Base-by-base conservation (phyloP, 2,113 vertebrate genomes). In the Vidua macroura region DNA sequence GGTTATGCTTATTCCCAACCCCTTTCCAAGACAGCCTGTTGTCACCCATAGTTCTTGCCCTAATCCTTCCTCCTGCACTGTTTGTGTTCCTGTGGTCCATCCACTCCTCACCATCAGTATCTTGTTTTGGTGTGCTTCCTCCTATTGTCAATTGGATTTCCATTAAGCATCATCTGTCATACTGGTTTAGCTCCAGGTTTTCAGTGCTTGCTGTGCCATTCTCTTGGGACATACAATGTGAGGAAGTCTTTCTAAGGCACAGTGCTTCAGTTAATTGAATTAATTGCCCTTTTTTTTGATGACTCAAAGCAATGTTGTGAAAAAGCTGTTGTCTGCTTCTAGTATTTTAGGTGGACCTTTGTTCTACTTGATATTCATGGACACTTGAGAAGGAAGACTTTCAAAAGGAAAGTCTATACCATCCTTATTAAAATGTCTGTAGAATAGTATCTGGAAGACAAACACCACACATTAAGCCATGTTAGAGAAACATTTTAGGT, bases 221-320 rank as follows among this genome's bases (percentile, higher is more conserved):
- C 33, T 49, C 52, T 46, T 70, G 56, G 33, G 51, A 31, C 5
- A 0, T 49, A 8, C 31, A 39, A 6, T 0, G 0, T 35, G 19
- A 81, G 66, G 35, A 89, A 17, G 14, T 62, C 28, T 85, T 86
- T 78, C 23, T 86, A 39, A 81, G 48, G 17, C 27, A 25, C 21
- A 48, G 11, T 51, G 21, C 33, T 69, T 93, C 37, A 23, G 7
- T 59, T 59, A 76, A 17, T 51, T 83, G 13, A n/a, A 20, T 76
- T 63, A 76, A 17, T 62, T 90, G 28, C 13, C 5, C 41, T 43
- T 86, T 64, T 35, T 60, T 64, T 91, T 64, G 12, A 58, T 93
- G 55, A 44, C 21, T 23, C 30, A 82, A 43, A 66, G 20, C 21
- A 30, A 27, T 33, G 7, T 33, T 81, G 30, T 39, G 49, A 52